Evolutionary conservation across 2,888 invertebrate genomes (phyloP).

Genomic region (Drosophila lutescens): DNA sequence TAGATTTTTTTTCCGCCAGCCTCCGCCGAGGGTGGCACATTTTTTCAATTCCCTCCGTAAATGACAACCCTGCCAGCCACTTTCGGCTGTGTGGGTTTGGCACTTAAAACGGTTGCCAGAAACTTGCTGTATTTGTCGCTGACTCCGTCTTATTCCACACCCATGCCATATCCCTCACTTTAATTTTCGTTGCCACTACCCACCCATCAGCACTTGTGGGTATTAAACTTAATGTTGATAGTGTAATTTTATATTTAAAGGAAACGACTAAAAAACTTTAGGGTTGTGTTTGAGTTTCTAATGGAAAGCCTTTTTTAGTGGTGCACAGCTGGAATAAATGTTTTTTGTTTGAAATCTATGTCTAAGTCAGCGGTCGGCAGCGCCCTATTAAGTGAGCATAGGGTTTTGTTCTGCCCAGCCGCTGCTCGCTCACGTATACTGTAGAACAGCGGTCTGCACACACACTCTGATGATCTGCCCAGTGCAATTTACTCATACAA

Average conservation of each 20-base stretch:
- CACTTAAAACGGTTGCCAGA: constrained; percentile 74
- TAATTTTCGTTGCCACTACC: constrained; percentile 26
- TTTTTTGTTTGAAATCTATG: background rate
- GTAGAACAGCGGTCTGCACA: too few relatives aligned
- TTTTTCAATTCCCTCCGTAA: constrained; percentile 44
- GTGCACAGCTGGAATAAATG: background rate
- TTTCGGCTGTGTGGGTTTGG: constrained; percentile 55
- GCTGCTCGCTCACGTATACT: too few relatives aligned
- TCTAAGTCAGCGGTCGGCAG: too few relatives aligned
- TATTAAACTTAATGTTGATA: constrained; percentile 81
- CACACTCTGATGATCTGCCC: too few relatives aligned
- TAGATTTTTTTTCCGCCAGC: constrained; percentile 59
- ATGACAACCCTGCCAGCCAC: constrained; percentile 70
- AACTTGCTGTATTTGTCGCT: constrained; percentile 40
- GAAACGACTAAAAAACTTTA: constrained; percentile 44
- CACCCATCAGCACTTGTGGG: constrained; percentile 73
- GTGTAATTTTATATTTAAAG: constrained; percentile 80
- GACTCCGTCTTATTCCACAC: constrained; percentile 11
- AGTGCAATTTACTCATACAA: too few relatives aligned
- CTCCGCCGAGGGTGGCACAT: constrained; percentile 43
- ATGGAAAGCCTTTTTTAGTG: constrained; percentile 43
- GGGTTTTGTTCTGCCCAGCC: too few relatives aligned
- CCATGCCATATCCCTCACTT: background rate
- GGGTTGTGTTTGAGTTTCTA: constrained; percentile 61
- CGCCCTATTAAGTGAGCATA: too few relatives aligned